These are phyloP conservation scores for Coenobita brevimanus DNA, from an alignment of 1,140 invertebrate species.

Conservation along the genomic window DNA sequence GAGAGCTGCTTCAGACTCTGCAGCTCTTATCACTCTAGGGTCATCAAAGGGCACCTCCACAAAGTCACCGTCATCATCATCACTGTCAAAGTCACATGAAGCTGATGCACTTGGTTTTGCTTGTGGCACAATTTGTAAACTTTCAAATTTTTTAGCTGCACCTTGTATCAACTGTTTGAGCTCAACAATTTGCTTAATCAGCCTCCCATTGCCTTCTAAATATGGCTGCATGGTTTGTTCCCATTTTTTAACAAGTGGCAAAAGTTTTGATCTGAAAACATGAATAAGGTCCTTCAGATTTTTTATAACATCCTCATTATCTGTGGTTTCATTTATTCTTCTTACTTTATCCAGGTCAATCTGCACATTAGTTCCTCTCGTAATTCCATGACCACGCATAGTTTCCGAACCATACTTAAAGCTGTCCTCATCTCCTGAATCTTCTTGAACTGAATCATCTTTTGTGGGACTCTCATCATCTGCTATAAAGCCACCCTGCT, in stretches of 20 bases:
- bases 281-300: slow-evolving; percentile 57
- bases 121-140: slow-evolving; percentile 50
- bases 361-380: slow-evolving; percentile 55
- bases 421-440: neutral
- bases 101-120: neutral
- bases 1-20: slow-evolving; percentile 56
- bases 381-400: slow-evolving; percentile 63
- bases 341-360: slow-evolving; percentile 53
- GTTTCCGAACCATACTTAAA: slow-evolving; percentile 62
- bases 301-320: slow-evolving; percentile 60
- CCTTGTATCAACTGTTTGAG: slow-evolving; percentile 38
- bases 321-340: slow-evolving; percentile 53
- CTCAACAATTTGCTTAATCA: slow-evolving; percentile 56
- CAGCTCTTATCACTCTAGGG: slow-evolving; percentile 50
- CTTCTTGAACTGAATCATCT: neutral
- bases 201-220: slow-evolving; percentile 40
- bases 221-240: slow-evolving; percentile 58
- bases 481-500: slow-evolving; percentile 18
- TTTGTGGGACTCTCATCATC: neutral
- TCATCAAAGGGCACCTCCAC: slow-evolving; percentile 64
- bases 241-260: slow-evolving; percentile 59
- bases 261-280: slow-evolving; percentile 39
- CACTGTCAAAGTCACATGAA: slow-evolving; percentile 21
- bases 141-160: slow-evolving; percentile 51
- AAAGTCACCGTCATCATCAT: slow-evolving; percentile 66